Evolutionary conservation across 30 jellyfish, hydroid and myxozoan genomes (phyloP), one percentile per base, ranked within the genome.

Genomic region (Hydractinia echinata): DNA sequence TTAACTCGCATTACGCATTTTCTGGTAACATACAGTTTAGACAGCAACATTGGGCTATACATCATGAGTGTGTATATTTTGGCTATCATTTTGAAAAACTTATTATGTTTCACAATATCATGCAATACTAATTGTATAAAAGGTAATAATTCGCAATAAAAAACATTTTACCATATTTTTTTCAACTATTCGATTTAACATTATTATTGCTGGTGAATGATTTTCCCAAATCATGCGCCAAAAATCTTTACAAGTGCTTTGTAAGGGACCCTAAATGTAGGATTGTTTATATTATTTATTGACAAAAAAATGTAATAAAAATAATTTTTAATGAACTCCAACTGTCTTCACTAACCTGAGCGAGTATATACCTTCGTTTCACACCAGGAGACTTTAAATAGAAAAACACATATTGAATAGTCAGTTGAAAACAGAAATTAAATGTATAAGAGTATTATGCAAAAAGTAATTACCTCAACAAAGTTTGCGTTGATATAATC

Each of bases 181-280:
- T 77, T 92, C 98, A 48, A 87, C 81, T 8, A 92, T 82, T 68
- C 84, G 79, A 73, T 87, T 86, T 52, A 92, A 83, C 98, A 92
- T 92, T 48, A 92, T 78, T 4, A 92, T 79, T 30, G 94, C 87
- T 61, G 85, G 60, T 10, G 89, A 53, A 61, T 87, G 74, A 78
- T 92, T 95, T 72, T 92, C 98, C 98, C 98, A 92, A 20, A 84
- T 82, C 98, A 92, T 92, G 56, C 85, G 96, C 98, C 98, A 92
- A 56, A 92, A 92, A 73, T 88, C 91, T 7, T 85, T 84, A 72
- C 95, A 87, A 10, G 98, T 92, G 80, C 85, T 87, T 20, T 89
- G 96, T 49, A 92, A 80, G 7, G 98, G 98, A 7, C 96, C 96
- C 96, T 92, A 67, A 13, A 76, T n/a, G 51, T 8, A 6, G 53